Conservation (phyloP, 2,113 vertebrate species). For the Sorex fumeus region DNA sequence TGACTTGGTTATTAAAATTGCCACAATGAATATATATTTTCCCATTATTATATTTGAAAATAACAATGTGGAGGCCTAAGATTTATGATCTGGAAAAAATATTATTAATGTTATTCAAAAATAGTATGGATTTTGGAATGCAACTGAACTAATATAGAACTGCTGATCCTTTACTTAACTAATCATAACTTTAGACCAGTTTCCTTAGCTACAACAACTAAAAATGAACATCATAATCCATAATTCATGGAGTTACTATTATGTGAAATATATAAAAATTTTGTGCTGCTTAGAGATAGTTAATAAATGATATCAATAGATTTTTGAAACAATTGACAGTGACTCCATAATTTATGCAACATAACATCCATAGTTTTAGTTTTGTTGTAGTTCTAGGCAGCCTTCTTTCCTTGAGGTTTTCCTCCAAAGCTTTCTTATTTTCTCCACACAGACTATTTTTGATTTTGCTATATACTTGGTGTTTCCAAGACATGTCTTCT, state of each 20-base stretch:
- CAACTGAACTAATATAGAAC: background rate
- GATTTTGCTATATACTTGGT: background rate
- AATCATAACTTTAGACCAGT: background rate
- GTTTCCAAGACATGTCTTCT: background rate
- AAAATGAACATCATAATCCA: background rate
- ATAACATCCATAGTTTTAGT: background rate
- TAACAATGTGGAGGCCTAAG: conserved; percentile 47
- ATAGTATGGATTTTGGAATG: background rate
- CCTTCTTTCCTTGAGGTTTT: background rate
- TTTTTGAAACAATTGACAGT: background rate
- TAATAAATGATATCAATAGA: background rate
- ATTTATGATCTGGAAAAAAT: background rate
- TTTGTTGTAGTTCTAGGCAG: background rate
- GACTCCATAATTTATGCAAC: background rate
- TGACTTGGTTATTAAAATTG: too few species aligned
- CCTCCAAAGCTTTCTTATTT: background rate
- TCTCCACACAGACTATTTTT: background rate
- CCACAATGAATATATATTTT: too few species aligned
- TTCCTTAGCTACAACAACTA: background rate
- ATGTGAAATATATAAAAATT: background rate
- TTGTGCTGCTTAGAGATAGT: background rate
- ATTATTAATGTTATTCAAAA: background rate
- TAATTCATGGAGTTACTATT: background rate
- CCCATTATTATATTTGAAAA: background rate
- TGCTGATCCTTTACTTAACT: background rate